Conservation (phyloP, 1,140 invertebrate species). For the Campoletis sonorensis region DNA sequence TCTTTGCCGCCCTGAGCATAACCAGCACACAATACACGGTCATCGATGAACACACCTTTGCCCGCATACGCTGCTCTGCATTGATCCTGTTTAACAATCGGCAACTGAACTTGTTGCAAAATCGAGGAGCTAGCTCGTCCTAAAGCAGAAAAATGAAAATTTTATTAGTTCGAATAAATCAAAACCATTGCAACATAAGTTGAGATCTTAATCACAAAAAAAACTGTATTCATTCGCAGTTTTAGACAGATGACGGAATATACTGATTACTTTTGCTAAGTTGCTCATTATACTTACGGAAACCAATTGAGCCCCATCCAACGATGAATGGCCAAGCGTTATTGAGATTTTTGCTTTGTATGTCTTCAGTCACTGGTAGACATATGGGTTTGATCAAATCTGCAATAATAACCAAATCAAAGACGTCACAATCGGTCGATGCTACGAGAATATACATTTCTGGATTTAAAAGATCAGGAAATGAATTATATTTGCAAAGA, state of each 20-base stretch:
- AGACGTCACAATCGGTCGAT: neutral
- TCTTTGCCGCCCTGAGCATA: constrained; percentile 84
- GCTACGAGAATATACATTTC: neutral
- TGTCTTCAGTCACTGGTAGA: constrained; percentile 7
- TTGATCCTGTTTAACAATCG: neutral
- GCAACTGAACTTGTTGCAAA: constrained; percentile 29
- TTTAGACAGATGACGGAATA: no score
- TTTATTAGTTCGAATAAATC: neutral
- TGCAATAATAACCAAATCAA: neutral
- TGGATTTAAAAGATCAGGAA: neutral
- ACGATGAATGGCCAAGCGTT: neutral
- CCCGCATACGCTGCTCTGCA: constrained; percentile 76
- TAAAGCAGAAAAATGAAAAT: constrained; percentile 1
- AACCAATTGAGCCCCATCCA: neutral
- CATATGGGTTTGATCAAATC: constrained; percentile 27
- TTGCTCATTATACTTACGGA: neutral
- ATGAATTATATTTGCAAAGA: no score
- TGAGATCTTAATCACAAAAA: no score
- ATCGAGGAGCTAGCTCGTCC: neutral
- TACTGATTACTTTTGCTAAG: no score
- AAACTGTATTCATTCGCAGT: no score
- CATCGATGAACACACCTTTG: constrained; percentile 79
- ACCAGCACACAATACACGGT: constrained; percentile 87
- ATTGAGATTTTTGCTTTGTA: neutral
- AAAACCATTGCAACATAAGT: neutral